Evolutionary conservation across 2,888 invertebrate species (phyloP).

Genomic region (Brassicogethes aeneus): DNA sequence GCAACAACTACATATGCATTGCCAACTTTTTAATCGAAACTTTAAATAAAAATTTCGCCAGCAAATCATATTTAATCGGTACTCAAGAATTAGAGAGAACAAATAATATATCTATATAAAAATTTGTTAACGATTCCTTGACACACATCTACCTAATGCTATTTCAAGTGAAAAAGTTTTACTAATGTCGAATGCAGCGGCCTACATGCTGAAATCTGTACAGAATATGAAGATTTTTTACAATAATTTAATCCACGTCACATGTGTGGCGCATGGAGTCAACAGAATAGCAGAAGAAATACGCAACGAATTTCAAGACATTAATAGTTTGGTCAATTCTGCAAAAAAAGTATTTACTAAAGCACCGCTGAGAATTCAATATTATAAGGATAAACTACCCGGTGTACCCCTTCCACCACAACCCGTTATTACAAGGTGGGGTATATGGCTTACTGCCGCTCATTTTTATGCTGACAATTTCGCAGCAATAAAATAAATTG

Average conservation of each 20-base stretch:
- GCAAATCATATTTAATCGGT: background rate
- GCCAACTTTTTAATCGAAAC: background rate
- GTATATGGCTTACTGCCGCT: no score
- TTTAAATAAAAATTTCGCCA: background rate
- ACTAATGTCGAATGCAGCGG: background rate
- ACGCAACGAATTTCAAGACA: background rate
- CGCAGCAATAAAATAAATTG: no score
- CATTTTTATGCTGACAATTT: no score
- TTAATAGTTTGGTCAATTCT: background rate
- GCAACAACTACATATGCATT: no score
- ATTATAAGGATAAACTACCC: background rate
- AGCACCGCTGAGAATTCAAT: background rate
- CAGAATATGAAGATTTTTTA: background rate
- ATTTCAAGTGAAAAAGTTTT: background rate
- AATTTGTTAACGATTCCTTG: background rate
- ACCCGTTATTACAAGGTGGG: no score
- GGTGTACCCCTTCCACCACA: no score
- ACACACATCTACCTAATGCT: background rate
- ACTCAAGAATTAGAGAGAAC: background rate
- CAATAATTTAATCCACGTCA: background rate
- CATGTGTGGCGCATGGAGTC: background rate
- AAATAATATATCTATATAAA: background rate
- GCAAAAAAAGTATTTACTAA: background rate
- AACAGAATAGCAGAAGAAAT: background rate
- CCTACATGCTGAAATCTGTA: background rate